Conservation (phyloP, 2,888 invertebrate genomes). For the Agrenia bidenticulata region DNA sequence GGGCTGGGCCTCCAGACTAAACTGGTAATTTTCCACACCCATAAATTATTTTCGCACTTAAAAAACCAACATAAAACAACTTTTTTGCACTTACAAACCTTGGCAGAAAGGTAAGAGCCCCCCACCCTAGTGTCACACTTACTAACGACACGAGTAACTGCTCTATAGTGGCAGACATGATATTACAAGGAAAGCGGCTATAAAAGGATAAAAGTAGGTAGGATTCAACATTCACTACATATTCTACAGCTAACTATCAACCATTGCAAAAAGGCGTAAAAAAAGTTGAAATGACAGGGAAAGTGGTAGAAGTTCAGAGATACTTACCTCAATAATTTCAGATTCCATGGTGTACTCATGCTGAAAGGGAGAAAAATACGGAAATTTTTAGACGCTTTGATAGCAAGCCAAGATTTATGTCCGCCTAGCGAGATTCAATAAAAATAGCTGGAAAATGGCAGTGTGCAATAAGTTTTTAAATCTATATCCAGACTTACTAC, state of each 20-base stretch:
- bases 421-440: constrained; percentile 5
- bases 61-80: constrained; percentile 22
- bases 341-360: constrained; percentile 45
- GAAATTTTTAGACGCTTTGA: constrained; percentile 18
- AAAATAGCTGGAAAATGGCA: neutral
- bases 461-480: too few species aligned
- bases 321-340: constrained; percentile 49
- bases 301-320: constrained; percentile 6
- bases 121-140: too few species aligned
- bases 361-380: constrained; percentile 41
- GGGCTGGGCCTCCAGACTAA: constrained; percentile 16
- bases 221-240: too few species aligned
- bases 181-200: too few species aligned
- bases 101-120: too few species aligned
- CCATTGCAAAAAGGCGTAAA: too few species aligned
- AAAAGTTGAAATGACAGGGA: too few species aligned
- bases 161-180: too few species aligned
- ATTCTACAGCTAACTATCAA: too few species aligned
- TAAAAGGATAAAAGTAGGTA: too few species aligned
- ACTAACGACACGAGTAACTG: too few species aligned
- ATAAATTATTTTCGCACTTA: constrained; percentile 37
- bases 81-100: neutral
- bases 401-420: constrained; percentile 14
- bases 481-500: too few species aligned
- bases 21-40: constrained; percentile 25